Conservation (phyloP, 2,113 vertebrate genomes). For the Setophaga petechia region DNA sequence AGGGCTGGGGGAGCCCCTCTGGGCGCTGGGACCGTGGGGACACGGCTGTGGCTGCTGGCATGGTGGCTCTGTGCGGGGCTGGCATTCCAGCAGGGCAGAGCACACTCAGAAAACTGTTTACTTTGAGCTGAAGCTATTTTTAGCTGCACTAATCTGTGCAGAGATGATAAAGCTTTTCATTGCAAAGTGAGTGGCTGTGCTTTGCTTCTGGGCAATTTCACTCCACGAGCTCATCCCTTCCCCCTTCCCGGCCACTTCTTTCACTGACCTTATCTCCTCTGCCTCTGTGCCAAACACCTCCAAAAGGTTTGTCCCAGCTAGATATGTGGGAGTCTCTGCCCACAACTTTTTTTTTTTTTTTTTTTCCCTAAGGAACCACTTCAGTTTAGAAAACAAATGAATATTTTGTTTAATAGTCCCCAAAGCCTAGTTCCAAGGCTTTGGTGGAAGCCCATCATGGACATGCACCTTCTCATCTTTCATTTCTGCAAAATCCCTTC, state of each 20-base stretch:
- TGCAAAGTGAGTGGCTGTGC: conserved; percentile 44
- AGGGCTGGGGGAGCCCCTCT: background rate
- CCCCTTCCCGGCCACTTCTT: background rate
- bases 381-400: background rate
- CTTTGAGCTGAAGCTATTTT: conserved; percentile 73
- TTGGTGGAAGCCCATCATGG: background rate
- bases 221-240: conserved; percentile 19
- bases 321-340: background rate
- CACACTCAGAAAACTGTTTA: conserved; percentile 60
- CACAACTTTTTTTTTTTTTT: background rate
- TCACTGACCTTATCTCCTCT: conserved; percentile 37
- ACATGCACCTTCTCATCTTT: background rate
- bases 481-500: background rate
- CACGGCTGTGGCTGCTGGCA: background rate
- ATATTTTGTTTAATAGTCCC: background rate
- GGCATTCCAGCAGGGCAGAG: conserved; percentile 41
- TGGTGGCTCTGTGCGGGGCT: rapidly evolving
- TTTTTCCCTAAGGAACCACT: background rate
- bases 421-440: background rate
- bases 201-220: conserved; percentile 75
- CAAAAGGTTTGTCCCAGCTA: background rate
- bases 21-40: background rate
- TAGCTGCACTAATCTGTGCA: conserved; percentile 71
- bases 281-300: background rate
- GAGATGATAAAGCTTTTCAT: conserved; percentile 74